Evolutionary conservation across 2,797 vertebrate species (phyloP), one percentile per base, ranked within the genome.

Genomic region (Gymnothorax reevesii): DNA sequence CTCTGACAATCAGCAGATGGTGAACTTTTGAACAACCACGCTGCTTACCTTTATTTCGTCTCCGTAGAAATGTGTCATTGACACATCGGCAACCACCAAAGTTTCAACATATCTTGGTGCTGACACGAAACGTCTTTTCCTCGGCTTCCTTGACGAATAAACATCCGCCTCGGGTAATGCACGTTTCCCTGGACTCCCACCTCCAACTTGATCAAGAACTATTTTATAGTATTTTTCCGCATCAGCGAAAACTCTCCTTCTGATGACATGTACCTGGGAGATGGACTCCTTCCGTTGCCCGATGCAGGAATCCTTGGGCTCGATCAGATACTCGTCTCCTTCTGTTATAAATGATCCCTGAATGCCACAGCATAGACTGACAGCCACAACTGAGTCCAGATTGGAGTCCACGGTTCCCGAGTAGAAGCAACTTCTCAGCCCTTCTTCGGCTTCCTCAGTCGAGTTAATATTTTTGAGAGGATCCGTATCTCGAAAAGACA

Each of bases 61-160:
- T 83, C 97, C 97, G 87, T 99, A 98, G 94, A 99, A 99, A 7
- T 94, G 94, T 83, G 95, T 94, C 98, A 99, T 99, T 90, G 96
- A 97, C 0, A 95, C 92, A 66, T 99, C 98, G 0, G 98, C 98
- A 55, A 99, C 98, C 87, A 98, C 94, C 93, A 99, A 92, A 4
- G 97, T 98, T 94, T 99, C 98, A 93, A 99, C 97, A 90, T 96
- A 99, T 12, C 97, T 97, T 25, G 97, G 96, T 90, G 96, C 95
- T 0, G 98, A 98, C 33, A 98, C 97, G 90, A 99, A 99, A 88
- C 97, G 95, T 91, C 90, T 90, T 1, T 95, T 94, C 86, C 91
- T 92, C 87, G 93, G 94, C 69, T 22, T 82, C 87, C 83, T 77
- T 89, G 91, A 90, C 90, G 91, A 93, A 89, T 87, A 57, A 88